Conservation (phyloP, 2,797 vertebrate genomes). For the Sarcoramphus papa region DNA sequence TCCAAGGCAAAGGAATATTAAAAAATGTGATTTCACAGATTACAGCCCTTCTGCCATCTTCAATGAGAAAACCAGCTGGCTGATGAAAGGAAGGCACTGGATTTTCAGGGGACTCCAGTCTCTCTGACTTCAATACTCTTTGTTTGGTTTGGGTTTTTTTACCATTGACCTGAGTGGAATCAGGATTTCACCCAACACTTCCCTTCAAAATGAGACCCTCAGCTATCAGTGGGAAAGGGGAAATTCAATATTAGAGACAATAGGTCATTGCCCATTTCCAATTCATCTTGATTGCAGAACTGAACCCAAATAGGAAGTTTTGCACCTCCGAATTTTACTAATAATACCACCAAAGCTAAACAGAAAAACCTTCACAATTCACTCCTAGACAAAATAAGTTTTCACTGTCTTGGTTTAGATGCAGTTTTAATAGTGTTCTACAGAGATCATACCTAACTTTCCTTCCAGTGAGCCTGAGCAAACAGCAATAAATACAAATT, state of each 20-base stretch:
- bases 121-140: background rate
- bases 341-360: background rate
- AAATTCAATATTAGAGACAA: background rate
- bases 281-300: background rate
- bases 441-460: background rate
- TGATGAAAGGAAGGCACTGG: background rate
- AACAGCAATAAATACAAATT: background rate
- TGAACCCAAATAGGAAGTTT: background rate
- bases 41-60: background rate
- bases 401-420: background rate
- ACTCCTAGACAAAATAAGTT: background rate
- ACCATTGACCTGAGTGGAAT: background rate
- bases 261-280: background rate
- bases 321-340: background rate
- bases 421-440: background rate
- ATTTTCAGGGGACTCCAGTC: background rate
- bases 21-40: background rate
- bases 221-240: background rate
- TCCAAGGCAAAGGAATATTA: background rate
- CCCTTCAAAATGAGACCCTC: background rate
- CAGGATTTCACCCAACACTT: background rate
- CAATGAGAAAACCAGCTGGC: background rate
- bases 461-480: background rate
- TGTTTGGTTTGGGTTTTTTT: background rate
- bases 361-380: background rate